A percentile compares a stretch with the other conserved stretches of the same genome.
Evolutionary conservation across 2,797 vertebrate genomes (phyloP).

Genomic region (Tenualosa ilisha): DNA sequence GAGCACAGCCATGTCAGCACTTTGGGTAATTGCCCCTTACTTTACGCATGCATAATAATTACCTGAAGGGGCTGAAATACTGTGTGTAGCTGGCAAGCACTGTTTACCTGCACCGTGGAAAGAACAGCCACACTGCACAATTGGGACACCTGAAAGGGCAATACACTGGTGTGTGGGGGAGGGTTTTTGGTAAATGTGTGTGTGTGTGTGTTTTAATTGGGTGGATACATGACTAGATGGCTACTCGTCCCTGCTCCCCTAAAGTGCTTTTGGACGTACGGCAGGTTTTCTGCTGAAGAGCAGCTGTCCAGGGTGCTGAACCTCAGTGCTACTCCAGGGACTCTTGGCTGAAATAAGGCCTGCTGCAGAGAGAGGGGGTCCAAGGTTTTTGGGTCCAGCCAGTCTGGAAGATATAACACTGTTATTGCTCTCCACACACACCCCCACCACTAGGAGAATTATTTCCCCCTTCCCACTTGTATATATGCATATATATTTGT

Average conservation of each 20-base stretch:
- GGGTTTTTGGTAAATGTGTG: background rate
- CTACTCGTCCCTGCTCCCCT: background rate
- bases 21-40: constrained; percentile 36
- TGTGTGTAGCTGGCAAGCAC: background rate
- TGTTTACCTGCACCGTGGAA: background rate
- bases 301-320: constrained; percentile 48
- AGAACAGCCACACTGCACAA: background rate
- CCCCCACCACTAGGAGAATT: constrained; percentile 42
- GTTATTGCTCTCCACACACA: constrained; percentile 56
- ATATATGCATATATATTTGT: background rate
- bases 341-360: constrained; percentile 13
- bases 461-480: background rate
- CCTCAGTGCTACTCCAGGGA: background rate
- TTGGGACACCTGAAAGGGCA: background rate
- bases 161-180: background rate
- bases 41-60: constrained; percentile 36
- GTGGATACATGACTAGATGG: background rate
- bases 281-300: constrained; percentile 30
- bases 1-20: constrained; percentile 36
- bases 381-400: constrained; percentile 24
- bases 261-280: background rate
- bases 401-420: constrained; percentile 49
- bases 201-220: constrained; percentile 5
- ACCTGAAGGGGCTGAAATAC: constrained; percentile 21
- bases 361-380: constrained; percentile 22